Percentiles rank a stretch among this genome's conserved stretches.
Evolutionary conservation across 2,113 vertebrate species (phyloP).

Genomic region (Pseudorectes ferrugineus): DNA sequence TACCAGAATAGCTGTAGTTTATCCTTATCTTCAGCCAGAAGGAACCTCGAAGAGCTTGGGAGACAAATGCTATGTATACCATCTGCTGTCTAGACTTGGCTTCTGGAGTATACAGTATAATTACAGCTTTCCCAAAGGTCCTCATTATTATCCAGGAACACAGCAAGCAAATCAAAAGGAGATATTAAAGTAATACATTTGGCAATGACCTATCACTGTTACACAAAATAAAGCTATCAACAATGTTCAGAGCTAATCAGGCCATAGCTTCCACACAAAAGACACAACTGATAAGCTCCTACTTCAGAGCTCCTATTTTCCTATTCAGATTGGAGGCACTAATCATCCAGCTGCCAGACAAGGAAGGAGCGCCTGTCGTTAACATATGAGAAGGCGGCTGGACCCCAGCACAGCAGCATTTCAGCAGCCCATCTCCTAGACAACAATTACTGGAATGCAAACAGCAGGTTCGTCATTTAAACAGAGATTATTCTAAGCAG

Average conservation of each 20-base stretch:
- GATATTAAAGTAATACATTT: not conserved
- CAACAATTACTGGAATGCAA: not conserved
- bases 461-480: not conserved
- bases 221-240: conserved; percentile 4
- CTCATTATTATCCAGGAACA: conserved; percentile 17
- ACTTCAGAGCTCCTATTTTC: not conserved
- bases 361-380: not conserved
- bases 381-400: not conserved
- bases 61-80: conserved; percentile 15
- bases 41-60: not conserved
- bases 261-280: not conserved
- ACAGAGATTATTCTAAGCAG: not conserved
- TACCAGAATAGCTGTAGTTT: not conserved
- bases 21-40: conserved; percentile 22
- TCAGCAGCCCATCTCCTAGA: conserved; percentile 2
- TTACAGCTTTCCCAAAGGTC: conserved; percentile 28
- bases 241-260: not conserved
- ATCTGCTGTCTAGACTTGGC: conserved; percentile 50
- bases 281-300: not conserved
- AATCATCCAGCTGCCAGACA: not conserved
- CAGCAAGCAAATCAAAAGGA: conserved; percentile 10
- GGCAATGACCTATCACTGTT: not conserved
- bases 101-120: conserved; percentile 8
- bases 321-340: not conserved
- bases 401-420: not conserved